phyloP scores from a whole-genome alignment of 1,140 invertebrate genomes.

The Goniozus legneri region DNA sequence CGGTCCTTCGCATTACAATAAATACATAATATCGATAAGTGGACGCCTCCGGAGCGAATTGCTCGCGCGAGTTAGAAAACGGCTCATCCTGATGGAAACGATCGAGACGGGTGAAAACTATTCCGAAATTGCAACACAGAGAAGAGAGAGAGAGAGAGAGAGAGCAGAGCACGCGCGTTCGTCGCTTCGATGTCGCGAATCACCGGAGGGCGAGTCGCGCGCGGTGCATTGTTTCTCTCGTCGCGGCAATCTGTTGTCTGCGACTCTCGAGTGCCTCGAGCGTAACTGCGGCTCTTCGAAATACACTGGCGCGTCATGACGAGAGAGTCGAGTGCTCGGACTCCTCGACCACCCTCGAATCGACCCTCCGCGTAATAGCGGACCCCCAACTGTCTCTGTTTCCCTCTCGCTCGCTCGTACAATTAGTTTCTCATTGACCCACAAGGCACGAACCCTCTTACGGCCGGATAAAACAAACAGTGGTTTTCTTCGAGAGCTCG shows the following conservation, averaged over 20 bases:
- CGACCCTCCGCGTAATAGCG: slow-evolving; percentile 23
- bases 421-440: slow-evolving; percentile 49
- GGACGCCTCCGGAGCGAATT: not conserved
- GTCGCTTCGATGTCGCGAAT: too few species aligned
- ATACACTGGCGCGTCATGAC: too few species aligned
- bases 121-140: too few species aligned
- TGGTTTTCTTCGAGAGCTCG: too few species aligned
- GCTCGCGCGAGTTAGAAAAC: too few species aligned
- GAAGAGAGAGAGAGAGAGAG: too few species aligned
- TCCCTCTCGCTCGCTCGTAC: slow-evolving; percentile 27
- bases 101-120: too few species aligned
- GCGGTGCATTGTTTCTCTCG: slow-evolving; percentile 46
- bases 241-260: slow-evolving; percentile 47
- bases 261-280: slow-evolving; percentile 41
- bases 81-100: too few species aligned
- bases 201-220: slow-evolving; percentile 2
- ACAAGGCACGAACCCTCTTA: slow-evolving; percentile 29
- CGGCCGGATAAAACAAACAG: slow-evolving; percentile 32
- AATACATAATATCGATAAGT: slow-evolving; percentile 45
- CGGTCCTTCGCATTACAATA: slow-evolving; percentile 34
- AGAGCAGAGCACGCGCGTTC: too few species aligned
- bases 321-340: slow-evolving; percentile 40
- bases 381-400: slow-evolving; percentile 14
- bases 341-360: slow-evolving; percentile 41
- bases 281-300: too few species aligned